phyloP scores from a whole-genome alignment of 2,888 invertebrate species.

The Dorcus parallelipipedus region DNA sequence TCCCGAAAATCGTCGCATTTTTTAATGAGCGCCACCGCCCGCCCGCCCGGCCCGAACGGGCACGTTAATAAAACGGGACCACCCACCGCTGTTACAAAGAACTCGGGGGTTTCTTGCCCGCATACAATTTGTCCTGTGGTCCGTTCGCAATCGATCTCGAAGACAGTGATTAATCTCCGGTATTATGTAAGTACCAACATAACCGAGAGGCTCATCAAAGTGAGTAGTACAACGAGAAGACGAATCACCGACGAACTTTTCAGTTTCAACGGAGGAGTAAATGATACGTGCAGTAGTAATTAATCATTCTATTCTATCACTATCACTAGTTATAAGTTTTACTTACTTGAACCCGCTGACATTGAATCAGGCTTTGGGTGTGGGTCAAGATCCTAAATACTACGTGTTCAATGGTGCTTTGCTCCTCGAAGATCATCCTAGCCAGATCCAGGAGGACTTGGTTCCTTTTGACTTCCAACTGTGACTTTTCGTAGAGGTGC shows the following conservation, averaged over 20 bases:
- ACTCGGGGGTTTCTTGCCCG: too few relatives aligned
- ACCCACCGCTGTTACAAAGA: too few relatives aligned
- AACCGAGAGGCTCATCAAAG: background rate
- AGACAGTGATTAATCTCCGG: too few relatives aligned
- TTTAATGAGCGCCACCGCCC: too few relatives aligned
- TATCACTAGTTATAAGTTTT: too few relatives aligned
- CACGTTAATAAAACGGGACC: too few relatives aligned
- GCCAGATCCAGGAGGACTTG: slow-evolving; percentile 91
- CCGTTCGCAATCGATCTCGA: too few relatives aligned
- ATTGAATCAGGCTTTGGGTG: slow-evolving; percentile 90
- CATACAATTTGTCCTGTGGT: too few relatives aligned
- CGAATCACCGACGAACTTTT: background rate
- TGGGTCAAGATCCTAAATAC: slow-evolving; percentile 90
- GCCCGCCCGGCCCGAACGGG: too few relatives aligned
- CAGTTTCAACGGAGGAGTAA: background rate
- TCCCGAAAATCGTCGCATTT: too few relatives aligned
- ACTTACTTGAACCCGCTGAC: slow-evolving; percentile 87
- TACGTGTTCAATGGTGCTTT: slow-evolving; percentile 94
- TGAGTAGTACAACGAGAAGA: background rate
- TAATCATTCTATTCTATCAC: background rate
- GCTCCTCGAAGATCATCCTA: slow-evolving; percentile 96
- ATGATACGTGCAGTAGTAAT: background rate
- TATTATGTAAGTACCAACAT: too few relatives aligned
- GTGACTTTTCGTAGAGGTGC: slow-evolving; percentile 93
- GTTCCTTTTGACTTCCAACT: slow-evolving; percentile 91